A percentile compares a stretch with the other conserved stretches of the same genome.
Conservation (phyloP, 2,113 vertebrate genomes). For the Tringa solitaria region DNA sequence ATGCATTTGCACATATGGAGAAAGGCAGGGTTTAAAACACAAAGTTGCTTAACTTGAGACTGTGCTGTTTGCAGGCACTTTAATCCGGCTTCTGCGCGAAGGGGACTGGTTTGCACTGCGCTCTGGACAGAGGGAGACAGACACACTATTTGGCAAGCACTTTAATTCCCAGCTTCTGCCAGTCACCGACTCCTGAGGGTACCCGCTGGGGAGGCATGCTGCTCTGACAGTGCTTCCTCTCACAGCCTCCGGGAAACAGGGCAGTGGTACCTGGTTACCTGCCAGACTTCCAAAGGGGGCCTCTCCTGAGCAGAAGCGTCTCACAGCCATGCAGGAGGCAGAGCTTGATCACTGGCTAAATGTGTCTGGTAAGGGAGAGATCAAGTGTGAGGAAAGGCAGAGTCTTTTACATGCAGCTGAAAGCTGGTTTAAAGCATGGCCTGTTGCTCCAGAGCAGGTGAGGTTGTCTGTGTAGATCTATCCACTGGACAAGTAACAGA, state of each 20-base stretch:
- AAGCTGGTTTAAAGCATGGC: neutral
- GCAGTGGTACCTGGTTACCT: neutral
- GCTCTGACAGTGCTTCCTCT: neutral
- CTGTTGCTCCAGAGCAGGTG: neutral
- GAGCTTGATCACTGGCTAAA: neutral
- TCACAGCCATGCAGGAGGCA: neutral
- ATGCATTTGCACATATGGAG: neutral
- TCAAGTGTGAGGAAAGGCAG: neutral
- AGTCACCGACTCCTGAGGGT: neutral
- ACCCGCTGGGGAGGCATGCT: neutral
- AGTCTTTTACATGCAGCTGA: neutral
- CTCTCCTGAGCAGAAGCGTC: neutral
- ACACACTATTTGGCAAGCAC: neutral
- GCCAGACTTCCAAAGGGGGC: neutral
- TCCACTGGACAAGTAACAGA: neutral
- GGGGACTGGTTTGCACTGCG: neutral
- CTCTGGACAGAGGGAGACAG: neutral
- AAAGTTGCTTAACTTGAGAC: neutral
- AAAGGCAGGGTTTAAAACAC: neutral
- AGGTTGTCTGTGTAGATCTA: neutral
- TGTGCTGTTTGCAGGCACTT: neutral
- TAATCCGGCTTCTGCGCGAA: neutral
- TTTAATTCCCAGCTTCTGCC: neutral
- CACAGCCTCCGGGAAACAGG: neutral
- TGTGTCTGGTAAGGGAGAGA: neutral